These are phyloP conservation scores for Portevinia maculata DNA, from an alignment of 2,888 invertebrate genomes.

Conservation along the genomic window DNA sequence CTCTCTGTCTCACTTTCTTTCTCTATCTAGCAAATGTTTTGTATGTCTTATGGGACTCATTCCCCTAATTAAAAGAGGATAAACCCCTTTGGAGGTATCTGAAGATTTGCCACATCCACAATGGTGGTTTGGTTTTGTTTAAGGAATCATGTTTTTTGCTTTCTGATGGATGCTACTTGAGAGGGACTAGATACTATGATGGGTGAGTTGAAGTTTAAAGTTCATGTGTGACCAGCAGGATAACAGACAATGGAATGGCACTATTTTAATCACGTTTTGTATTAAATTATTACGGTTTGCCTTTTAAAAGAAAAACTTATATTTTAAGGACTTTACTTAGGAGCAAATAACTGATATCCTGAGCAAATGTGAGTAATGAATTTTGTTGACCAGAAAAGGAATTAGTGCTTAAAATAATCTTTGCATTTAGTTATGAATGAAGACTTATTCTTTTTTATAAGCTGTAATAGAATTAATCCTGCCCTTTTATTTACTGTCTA, in stretches of 20 bases:
- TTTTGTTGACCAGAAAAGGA: conserved; percentile 8
- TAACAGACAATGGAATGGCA: neutral
- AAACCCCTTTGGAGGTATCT: conserved; percentile 67
- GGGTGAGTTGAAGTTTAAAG: neutral
- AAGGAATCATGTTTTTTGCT: conserved; percentile 37
- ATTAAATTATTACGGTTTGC: conserved; percentile 13
- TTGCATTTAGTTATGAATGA: no score
- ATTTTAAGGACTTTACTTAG: no score
- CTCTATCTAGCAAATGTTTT: neutral
- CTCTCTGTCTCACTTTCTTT: neutral
- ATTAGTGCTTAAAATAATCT: no score
- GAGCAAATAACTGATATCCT: neutral
- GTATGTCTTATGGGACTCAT: conserved; percentile 30
- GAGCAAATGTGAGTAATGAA: neutral
- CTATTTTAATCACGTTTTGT: conserved; percentile 15
- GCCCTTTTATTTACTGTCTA: no score
- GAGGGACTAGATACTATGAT: neutral
- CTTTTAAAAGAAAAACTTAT: neutral
- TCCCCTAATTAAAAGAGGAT: conserved; percentile 72
- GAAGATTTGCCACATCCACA: conserved; percentile 72
- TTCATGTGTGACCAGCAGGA: conserved; percentile 1
- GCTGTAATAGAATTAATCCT: no score
- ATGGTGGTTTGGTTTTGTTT: conserved; percentile 53
- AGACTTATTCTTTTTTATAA: no score
- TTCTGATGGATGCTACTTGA: neutral